Evolutionary conservation across 2,888 invertebrate genomes (phyloP).

Genomic region (Myathropa florea): DNA sequence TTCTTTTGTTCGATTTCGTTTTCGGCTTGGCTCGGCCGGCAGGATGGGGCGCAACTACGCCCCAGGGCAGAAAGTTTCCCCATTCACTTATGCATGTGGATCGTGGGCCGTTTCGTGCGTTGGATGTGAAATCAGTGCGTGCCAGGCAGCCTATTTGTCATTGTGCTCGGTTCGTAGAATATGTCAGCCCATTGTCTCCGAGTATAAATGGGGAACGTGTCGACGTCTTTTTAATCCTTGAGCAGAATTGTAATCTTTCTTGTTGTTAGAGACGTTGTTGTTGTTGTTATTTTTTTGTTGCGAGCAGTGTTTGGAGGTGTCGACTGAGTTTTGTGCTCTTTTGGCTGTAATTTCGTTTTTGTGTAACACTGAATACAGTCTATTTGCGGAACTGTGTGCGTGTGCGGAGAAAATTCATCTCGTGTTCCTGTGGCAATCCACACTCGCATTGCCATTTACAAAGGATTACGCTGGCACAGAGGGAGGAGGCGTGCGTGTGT

Average conservation of each 20-base stretch:
- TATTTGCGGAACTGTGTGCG: conserved; percentile 16
- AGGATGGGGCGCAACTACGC: not conserved
- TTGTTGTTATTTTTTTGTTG: not conserved
- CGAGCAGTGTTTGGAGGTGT: not conserved
- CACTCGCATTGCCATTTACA: conserved; percentile 4
- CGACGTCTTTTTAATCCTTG: conserved; percentile 48
- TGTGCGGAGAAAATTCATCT: conserved; percentile 22
- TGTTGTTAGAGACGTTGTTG: not conserved
- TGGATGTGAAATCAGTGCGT: conserved; percentile 62
- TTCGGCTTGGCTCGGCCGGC: not conserved
- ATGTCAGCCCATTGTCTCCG: conserved; percentile 43
- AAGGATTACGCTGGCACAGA: conserved; percentile 1
- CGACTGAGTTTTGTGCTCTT: not conserved
- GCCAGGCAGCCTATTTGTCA: conserved; percentile 61
- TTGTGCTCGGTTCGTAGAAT: conserved; percentile 43
- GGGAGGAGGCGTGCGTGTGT: no score
- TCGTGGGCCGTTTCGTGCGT: conserved; percentile 12
- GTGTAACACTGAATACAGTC: not conserved
- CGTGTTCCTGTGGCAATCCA: not conserved
- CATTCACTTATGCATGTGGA: not conserved
- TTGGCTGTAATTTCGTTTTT: conserved; percentile 10
- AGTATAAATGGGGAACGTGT: conserved; percentile 55
- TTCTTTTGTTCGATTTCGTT: not conserved
- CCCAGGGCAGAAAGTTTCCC: conserved; percentile 21
- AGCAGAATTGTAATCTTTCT: conserved; percentile 43